A percentile compares a stretch with the other conserved stretches of the same genome.
Evolutionary conservation across 2,888 invertebrate genomes (phyloP).

Genomic region (Eudemis profundana): DNA sequence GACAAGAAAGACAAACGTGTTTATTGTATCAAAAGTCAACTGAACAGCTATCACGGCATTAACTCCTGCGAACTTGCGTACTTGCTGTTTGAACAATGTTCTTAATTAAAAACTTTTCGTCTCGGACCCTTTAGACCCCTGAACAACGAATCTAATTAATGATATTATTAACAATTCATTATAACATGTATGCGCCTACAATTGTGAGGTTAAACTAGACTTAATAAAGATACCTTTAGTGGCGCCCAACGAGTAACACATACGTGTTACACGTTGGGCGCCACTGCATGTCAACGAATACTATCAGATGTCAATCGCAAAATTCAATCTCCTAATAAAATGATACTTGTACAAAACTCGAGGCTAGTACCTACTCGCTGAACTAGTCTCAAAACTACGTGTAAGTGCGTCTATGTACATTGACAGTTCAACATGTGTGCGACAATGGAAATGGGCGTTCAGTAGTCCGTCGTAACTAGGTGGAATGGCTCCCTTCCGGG

Average conservation of each 20-base stretch:
- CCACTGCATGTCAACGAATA: too few relatives aligned
- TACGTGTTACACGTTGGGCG: too few relatives aligned
- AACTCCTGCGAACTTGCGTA: conserved; percentile 3
- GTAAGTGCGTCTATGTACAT: conserved; percentile 15
- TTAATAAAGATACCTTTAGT: too few relatives aligned
- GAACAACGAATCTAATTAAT: too few relatives aligned
- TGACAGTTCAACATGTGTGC: conserved; percentile 56
- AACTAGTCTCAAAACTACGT: conserved; percentile 4
- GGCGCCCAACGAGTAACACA: too few relatives aligned
- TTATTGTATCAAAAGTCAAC: conserved; percentile 13
- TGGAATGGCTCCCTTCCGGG: conserved; percentile 69
- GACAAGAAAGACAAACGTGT: neutral
- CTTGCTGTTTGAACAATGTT: conserved; percentile 17
- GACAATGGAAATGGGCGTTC: conserved; percentile 63
- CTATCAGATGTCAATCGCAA: too few relatives aligned
- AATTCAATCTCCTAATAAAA: too few relatives aligned
- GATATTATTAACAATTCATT: neutral
- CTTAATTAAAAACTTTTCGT: conserved; percentile 25
- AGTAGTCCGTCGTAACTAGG: conserved; percentile 62
- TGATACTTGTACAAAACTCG: neutral
- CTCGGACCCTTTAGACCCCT: conserved; percentile 1
- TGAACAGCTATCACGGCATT: neutral
- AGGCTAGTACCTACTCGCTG: conserved; percentile 1
- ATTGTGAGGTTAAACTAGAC: too few relatives aligned
- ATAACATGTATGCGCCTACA: neutral